Conservation (phyloP, 2,797 vertebrate genomes). For the Xiphophorus birchmanni region DNA sequence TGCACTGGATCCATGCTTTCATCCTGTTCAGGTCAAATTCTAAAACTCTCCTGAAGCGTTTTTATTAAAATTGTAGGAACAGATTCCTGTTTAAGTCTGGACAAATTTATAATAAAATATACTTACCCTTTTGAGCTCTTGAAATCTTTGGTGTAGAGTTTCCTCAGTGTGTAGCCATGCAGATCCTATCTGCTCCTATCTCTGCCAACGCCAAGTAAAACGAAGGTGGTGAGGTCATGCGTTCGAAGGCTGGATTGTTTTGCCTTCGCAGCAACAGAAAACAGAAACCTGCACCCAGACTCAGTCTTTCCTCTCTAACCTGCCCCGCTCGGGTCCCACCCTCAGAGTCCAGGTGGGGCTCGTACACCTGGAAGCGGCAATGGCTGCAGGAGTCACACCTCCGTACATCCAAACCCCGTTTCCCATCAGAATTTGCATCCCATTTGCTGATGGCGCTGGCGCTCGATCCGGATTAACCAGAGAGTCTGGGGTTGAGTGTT, state of each 20-base stretch:
- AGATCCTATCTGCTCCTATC: constrained; percentile 38
- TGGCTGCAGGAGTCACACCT: constrained; percentile 22
- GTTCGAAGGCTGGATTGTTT: constrained; percentile 20
- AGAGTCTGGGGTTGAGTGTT: background rate
- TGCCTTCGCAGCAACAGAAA: constrained; percentile 41
- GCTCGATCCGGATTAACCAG: constrained; percentile 4
- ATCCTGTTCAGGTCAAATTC: background rate
- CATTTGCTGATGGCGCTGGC: constrained; percentile 14
- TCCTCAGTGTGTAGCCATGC: constrained; percentile 7
- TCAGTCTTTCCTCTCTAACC: constrained; percentile 22
- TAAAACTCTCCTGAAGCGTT: background rate
- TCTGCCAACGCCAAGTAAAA: constrained; percentile 10
- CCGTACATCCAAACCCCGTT: constrained; percentile 23
- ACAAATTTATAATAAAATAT: background rate
- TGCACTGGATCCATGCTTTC: background rate
- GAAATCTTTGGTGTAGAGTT: background rate
- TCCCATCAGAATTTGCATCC: constrained; percentile 54
- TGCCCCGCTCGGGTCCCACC: constrained; percentile 42
- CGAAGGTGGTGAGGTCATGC: constrained; percentile 20
- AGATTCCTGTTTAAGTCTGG: background rate
- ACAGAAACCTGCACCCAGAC: constrained; percentile 32
- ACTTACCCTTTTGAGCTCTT: constrained; percentile 49
- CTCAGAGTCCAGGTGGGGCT: constrained; percentile 63
- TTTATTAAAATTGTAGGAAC: background rate
- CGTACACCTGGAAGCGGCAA: constrained; percentile 60